Percentiles rank a stretch among this genome's conserved stretches.
Conservation (phyloP, 2,113 vertebrate species). For the Hypocryptadius cinnamomeus region DNA sequence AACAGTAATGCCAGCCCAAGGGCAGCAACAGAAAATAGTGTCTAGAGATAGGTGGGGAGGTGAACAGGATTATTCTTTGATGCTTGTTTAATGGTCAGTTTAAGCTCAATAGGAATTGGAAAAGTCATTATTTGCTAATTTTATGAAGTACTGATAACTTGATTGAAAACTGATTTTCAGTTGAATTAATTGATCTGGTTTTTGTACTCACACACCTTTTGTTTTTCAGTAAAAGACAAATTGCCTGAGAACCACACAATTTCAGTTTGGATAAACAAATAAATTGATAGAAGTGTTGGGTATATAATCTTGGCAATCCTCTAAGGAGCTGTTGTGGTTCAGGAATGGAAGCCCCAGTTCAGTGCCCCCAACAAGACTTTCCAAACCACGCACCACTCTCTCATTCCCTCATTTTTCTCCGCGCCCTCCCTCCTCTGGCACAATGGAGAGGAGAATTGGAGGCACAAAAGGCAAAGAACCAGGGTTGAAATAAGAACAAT, state of each 20-base stretch:
- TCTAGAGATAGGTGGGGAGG: background rate
- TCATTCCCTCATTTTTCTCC: fast-evolving
- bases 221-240: background rate
- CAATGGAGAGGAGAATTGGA: background rate
- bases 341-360: background rate
- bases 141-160: background rate
- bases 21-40: background rate
- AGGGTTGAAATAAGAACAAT: background rate
- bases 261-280: background rate
- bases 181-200: background rate
- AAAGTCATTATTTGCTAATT: background rate
- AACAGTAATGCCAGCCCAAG: background rate
- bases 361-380: background rate
- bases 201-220: background rate
- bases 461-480: background rate
- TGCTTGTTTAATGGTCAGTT: background rate
- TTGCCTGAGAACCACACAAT: background rate
- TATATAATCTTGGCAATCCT: background rate
- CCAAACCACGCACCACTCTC: background rate
- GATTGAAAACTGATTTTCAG: background rate
- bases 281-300: background rate
- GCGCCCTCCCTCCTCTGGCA: fast-evolving
- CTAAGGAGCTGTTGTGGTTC: background rate
- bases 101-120: background rate
- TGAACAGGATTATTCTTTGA: background rate